phyloP scores from a whole-genome alignment of 2,888 invertebrate genomes.

The Dichetophora obliterata region DNA sequence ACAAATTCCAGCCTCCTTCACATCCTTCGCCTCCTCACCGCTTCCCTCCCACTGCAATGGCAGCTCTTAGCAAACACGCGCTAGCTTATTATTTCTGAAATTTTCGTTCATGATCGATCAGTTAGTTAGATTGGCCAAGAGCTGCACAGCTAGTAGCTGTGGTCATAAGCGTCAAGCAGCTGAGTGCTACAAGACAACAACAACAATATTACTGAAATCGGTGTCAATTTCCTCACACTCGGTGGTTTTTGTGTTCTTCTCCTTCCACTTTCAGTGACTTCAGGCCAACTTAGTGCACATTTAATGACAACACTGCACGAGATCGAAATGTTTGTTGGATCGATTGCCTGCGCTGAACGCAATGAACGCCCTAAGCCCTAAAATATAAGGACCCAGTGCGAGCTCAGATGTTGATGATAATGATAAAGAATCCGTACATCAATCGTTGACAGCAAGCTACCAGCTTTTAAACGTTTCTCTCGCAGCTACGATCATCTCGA shows the following conservation, averaged over 20 bases:
- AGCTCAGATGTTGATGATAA: slow-evolving; percentile 45
- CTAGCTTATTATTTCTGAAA: not conserved
- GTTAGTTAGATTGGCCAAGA: not conserved
- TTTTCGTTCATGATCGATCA: slow-evolving; percentile 26
- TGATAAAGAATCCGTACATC: slow-evolving; percentile 52
- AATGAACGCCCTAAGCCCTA: slow-evolving; percentile 3
- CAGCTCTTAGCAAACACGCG: not conserved
- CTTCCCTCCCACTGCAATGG: not conserved
- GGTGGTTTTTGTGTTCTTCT: not conserved
- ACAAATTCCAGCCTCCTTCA: not conserved
- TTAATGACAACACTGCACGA: slow-evolving; percentile 43
- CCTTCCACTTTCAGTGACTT: not conserved
- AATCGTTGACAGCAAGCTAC: slow-evolving; percentile 50
- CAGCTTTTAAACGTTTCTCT: slow-evolving; percentile 38
- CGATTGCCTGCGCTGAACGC: slow-evolving; percentile 16
- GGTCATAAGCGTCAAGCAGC: slow-evolving; percentile 13
- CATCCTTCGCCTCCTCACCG: no score
- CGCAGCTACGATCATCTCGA: not conserved
- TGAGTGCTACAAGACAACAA: not conserved
- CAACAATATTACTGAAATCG: slow-evolving; percentile 10
- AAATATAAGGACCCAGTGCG: slow-evolving; percentile 13
- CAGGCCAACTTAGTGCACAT: slow-evolving; percentile 37
- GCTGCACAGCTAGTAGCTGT: not conserved
- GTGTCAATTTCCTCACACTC: slow-evolving; percentile 6
- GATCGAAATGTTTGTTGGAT: not conserved